Conservation (phyloP, 2,888 invertebrate species). For the Rotaria socialis region DNA sequence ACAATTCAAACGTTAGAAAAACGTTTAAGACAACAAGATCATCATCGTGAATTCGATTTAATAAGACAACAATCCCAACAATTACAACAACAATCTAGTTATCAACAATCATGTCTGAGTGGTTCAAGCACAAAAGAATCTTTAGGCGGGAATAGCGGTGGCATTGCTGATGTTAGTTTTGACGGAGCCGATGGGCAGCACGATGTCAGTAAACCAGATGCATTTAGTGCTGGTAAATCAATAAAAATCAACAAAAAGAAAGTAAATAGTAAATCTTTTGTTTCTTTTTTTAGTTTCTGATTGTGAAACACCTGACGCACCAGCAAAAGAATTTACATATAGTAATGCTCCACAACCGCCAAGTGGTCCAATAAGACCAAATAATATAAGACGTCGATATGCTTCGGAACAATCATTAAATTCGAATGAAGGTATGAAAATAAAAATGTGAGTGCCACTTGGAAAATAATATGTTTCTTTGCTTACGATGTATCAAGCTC, state of each 20-base stretch:
- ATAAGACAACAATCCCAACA: not conserved
- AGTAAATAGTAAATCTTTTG: no score
- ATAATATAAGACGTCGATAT: not conserved
- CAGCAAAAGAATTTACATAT: not conserved
- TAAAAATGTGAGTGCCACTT: no score
- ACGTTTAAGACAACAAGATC: slow-evolving; percentile 34
- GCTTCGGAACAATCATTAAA: not conserved
- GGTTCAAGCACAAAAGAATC: slow-evolving; percentile 29
- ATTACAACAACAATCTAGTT: not conserved
- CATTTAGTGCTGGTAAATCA: not conserved
- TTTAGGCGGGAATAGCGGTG: not conserved
- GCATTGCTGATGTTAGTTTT: slow-evolving; percentile 19
- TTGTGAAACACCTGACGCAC: not conserved
- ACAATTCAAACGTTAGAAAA: slow-evolving; percentile 22
- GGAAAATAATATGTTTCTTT: not conserved
- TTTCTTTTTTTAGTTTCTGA: not conserved
- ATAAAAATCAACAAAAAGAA: not conserved
- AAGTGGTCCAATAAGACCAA: not conserved
- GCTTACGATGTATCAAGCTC: not conserved
- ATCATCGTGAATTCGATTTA: slow-evolving; percentile 1
- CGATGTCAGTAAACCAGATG: not conserved
- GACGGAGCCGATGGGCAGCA: slow-evolving; percentile 2
- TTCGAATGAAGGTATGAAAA: not conserved
- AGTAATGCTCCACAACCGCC: not conserved
- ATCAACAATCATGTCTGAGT: slow-evolving; percentile 15